Conservation (phyloP, 2,797 vertebrate species). For the Sebastes glaucus region DNA sequence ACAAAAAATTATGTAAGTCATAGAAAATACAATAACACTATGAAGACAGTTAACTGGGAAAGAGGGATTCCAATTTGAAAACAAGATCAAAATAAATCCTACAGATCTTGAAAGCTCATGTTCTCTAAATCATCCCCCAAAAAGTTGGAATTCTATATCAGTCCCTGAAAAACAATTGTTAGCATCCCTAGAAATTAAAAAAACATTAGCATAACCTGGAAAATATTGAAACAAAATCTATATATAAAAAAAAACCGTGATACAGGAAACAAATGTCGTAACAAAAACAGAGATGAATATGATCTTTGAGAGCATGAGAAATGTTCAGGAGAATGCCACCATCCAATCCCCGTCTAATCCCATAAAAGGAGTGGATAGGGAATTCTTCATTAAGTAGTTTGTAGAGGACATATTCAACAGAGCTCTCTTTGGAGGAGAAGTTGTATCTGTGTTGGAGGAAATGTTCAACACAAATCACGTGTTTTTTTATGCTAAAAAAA, state of each 20-base stretch:
- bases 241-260: background rate
- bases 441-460: accelerated
- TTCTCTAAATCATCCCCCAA: background rate
- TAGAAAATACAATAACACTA: background rate
- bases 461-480: background rate
- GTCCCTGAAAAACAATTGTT: background rate
- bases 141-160: background rate
- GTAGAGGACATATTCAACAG: background rate
- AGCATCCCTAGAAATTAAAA: background rate
- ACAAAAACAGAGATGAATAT: background rate
- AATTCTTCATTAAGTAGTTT: background rate
- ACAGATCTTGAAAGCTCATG: background rate
- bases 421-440: background rate
- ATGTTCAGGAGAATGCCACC: background rate
- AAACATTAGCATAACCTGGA: background rate
- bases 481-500: background rate
- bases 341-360: background rate
- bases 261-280: background rate
- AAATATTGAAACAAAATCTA: background rate
- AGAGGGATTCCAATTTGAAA: too few relatives aligned
- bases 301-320: background rate
- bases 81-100: background rate
- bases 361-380: background rate
- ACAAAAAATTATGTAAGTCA: background rate
- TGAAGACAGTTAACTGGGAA: background rate